These are phyloP conservation scores for Cepaea nemoralis DNA, from an alignment of 1,140 invertebrate species.

Conservation along the genomic window DNA sequence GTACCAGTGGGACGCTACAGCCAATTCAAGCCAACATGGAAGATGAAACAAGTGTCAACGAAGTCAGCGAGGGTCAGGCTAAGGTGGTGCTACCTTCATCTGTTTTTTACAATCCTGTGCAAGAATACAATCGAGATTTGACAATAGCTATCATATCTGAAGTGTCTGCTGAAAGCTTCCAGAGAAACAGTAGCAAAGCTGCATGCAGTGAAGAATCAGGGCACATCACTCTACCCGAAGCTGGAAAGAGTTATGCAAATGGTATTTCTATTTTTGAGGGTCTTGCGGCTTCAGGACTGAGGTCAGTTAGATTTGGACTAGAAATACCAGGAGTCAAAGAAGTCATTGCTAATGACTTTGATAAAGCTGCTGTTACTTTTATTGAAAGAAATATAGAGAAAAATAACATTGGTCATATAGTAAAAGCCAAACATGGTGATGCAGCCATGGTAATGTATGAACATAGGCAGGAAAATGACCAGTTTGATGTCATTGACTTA, in stretches of 20 bases:
- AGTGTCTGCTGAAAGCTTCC: constrained; percentile 58
- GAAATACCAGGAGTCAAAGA: constrained; percentile 87
- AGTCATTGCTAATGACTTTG: constrained; percentile 95
- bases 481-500: constrained; percentile 92
- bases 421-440: constrained; percentile 75
- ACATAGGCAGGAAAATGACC: constrained; percentile 77
- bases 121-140: constrained; percentile 97
- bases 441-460: constrained; percentile 75
- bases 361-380: constrained; percentile 85
- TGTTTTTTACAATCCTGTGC: constrained; percentile 97
- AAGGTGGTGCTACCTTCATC: constrained; percentile 77
- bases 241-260: constrained; percentile 49
- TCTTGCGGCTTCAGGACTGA: constrained; percentile 91
- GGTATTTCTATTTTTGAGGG: constrained; percentile 85
- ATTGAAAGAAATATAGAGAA: constrained; percentile 86
- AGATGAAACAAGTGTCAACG: constrained; percentile 30
- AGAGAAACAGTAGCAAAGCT: constrained; percentile 30
- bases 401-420: constrained; percentile 84
- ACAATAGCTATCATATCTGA: constrained; percentile 76
- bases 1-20: neutral
- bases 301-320: constrained; percentile 95
- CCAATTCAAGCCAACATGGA: neutral
- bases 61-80: constrained; percentile 81
- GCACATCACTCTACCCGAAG: neutral
- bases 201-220: constrained; percentile 17